These are phyloP conservation scores for Aquatica leii DNA, from an alignment of 2,888 invertebrate species.

Conservation along the genomic window DNA sequence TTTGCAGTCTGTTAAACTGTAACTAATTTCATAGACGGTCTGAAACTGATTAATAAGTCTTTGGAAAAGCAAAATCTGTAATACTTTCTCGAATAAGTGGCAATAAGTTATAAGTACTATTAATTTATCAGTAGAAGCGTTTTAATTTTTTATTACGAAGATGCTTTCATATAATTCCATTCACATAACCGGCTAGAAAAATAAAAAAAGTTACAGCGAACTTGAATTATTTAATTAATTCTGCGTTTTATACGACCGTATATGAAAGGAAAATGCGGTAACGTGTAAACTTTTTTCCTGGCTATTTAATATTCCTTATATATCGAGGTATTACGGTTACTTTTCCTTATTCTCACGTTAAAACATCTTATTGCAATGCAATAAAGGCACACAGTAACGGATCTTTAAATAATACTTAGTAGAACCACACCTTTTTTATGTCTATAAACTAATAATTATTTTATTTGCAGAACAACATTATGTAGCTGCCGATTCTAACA, in stretches of 20 bases:
- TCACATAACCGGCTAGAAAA: background rate
- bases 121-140: background rate
- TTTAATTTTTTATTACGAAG: background rate
- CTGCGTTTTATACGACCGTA: constrained; percentile 13
- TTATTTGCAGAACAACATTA: constrained; percentile 70
- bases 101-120: too few relatives aligned
- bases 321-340: constrained; percentile 45
- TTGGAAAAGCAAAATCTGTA: too few relatives aligned
- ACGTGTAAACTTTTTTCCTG: constrained; percentile 13
- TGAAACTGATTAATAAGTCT: too few relatives aligned
- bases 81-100: too few relatives aligned
- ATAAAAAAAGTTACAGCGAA: background rate
- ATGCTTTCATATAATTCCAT: background rate
- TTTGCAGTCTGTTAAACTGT: too few relatives aligned
- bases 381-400: constrained; percentile 44
- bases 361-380: constrained; percentile 26
- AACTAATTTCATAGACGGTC: too few relatives aligned
- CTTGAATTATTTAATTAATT: constrained; percentile 16
- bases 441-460: background rate
- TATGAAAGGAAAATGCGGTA: constrained; percentile 18
- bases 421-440: constrained; percentile 18
- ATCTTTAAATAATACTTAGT: constrained; percentile 19
- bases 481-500: constrained; percentile 81
- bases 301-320: constrained; percentile 10
- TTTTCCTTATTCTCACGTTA: constrained; percentile 43